A percentile compares a stretch with the other conserved stretches of the same genome.
Evolutionary conservation across 2,113 vertebrate species (phyloP).

Genomic region (Pseudonaja textilis): DNA sequence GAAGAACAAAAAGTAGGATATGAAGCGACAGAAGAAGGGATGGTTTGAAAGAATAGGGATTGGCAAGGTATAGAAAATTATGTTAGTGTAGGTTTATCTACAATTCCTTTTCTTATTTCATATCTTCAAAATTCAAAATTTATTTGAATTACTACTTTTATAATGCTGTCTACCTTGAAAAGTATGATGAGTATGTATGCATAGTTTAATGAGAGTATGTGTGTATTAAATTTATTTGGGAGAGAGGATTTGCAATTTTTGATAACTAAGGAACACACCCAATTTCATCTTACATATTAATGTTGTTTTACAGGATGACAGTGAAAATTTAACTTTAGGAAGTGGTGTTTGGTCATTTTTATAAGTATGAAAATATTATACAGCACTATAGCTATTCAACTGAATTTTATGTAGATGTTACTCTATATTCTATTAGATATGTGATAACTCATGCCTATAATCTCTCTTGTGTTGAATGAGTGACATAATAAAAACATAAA

Average conservation of each 20-base stretch:
- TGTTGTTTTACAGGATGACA: neutral
- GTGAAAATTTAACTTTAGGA: neutral
- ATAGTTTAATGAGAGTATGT: neutral
- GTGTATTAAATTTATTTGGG: neutral
- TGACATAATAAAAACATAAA: neutral
- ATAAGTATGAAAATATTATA: neutral
- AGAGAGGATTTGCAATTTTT: neutral
- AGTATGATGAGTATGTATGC: neutral
- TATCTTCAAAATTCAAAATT: neutral
- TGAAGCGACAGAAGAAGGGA: neutral
- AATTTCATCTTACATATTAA: neutral
- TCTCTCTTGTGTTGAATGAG: neutral
- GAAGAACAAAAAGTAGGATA: neutral
- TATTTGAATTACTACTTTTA: neutral
- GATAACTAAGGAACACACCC: neutral
- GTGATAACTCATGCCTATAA: neutral
- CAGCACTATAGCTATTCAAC: neutral
- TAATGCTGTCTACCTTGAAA: neutral
- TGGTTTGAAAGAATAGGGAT: neutral
- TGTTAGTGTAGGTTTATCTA: neutral
- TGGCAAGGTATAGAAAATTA: neutral
- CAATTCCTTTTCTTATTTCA: neutral
- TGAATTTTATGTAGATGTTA: neutral
- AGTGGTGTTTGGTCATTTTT: neutral
- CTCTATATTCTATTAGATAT: neutral